These are phyloP conservation scores for Molanna angustata DNA, from an alignment of 2,888 invertebrate genomes.

Conservation along the genomic window DNA sequence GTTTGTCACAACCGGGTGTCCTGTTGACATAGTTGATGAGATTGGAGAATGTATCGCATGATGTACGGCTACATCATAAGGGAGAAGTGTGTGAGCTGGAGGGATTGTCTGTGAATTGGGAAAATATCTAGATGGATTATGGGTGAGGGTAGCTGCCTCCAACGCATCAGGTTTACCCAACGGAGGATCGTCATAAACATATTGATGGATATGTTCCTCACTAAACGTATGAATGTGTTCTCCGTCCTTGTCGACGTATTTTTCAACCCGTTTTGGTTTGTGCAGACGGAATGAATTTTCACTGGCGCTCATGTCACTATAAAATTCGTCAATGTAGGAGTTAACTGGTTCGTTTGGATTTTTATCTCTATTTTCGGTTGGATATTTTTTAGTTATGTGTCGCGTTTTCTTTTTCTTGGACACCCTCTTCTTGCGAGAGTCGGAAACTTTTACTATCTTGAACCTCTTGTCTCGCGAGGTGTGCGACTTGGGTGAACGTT, in stretches of 20 bases:
- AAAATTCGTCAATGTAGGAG: constrained; percentile 51
- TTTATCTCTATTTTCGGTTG: constrained; percentile 39
- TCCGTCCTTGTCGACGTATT: constrained; percentile 53
- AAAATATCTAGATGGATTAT: too few species aligned
- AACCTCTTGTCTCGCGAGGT: constrained; percentile 39
- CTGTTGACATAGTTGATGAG: too few species aligned
- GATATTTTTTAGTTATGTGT: background rate
- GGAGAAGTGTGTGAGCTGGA: background rate
- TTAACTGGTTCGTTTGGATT: constrained; percentile 48
- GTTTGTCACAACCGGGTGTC: too few species aligned
- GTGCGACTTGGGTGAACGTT: constrained; percentile 8
- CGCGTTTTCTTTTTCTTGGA: constrained; percentile 40
- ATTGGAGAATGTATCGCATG: background rate
- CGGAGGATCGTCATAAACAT: constrained; percentile 43
- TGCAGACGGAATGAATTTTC: constrained; percentile 46
- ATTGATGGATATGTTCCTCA: constrained; percentile 53
- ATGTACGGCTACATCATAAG: background rate
- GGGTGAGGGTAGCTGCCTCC: constrained; percentile 37
- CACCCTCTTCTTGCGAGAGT: constrained; percentile 43
- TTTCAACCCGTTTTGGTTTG: constrained; percentile 52
- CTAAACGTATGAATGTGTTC: constrained; percentile 55
- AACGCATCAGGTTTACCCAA: constrained; percentile 37
- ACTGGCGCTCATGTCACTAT: constrained; percentile 47
- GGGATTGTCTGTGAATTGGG: background rate
- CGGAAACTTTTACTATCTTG: constrained; percentile 47